A percentile compares a stretch with the other conserved stretches of the same genome.
Evolutionary conservation across 1,140 invertebrate genomes (phyloP).

Genomic region (Camponotus pennsylvanicus): DNA sequence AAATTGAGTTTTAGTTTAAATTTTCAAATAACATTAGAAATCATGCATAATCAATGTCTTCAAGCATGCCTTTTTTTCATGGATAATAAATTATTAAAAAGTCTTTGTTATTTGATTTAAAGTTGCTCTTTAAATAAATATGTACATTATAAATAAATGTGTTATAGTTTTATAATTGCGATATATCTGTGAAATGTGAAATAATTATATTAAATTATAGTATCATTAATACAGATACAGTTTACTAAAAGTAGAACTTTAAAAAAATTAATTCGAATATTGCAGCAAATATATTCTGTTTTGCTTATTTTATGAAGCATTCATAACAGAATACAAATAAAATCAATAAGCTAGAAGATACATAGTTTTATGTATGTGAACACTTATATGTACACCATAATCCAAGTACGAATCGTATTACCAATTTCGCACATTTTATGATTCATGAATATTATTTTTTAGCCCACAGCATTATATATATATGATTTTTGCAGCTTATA

Average conservation of each 20-base stretch:
- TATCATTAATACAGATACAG: not conserved
- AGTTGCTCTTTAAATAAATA: not conserved
- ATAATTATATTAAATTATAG: not conserved
- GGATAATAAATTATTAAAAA: conserved; percentile 1
- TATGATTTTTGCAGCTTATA: conserved; percentile 53
- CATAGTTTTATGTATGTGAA: not conserved
- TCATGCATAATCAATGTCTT: conserved; percentile 43
- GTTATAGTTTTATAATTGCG: conserved; percentile 1
- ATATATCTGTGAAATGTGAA: not conserved
- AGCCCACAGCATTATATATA: conserved; percentile 67
- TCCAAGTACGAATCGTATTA: conserved; percentile 8
- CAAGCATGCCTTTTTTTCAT: conserved; percentile 22
- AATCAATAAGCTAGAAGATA: not conserved
- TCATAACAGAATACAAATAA: not conserved
- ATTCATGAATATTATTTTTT: conserved; percentile 63
- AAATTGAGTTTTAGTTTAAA: conserved; percentile 1
- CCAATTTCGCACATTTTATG: conserved; percentile 38
- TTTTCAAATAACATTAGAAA: not conserved
- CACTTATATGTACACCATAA: not conserved
- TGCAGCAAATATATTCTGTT: conserved; percentile 1
- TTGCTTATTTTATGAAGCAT: not conserved
- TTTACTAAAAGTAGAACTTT: not conserved
- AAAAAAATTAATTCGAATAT: not conserved
- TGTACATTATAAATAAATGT: not conserved
- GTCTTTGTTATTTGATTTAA: conserved; percentile 3